Conservation (phyloP, 2,797 vertebrate genomes). For the Chromis chromis region DNA sequence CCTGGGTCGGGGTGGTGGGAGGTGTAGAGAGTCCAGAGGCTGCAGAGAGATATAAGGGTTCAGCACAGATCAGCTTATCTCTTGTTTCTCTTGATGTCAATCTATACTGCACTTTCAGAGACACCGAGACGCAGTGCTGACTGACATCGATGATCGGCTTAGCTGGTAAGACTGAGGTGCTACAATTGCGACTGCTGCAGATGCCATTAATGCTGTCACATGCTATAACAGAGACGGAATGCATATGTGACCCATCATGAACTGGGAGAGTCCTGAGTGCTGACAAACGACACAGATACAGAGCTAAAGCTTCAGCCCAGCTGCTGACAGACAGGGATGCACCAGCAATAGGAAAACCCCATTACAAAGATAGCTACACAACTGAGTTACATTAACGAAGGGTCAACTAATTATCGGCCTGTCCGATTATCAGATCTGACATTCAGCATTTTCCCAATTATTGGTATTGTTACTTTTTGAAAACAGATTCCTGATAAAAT, state of each 20-base stretch:
- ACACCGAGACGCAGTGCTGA: constrained; percentile 13
- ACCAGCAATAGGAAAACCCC: not conserved
- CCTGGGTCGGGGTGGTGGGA: constrained; percentile 93
- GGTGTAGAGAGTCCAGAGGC: constrained; percentile 92
- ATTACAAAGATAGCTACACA: constrained; percentile 7
- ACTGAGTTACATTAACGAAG: not conserved
- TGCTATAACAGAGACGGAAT: constrained; percentile 52
- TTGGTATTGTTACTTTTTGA: too few relatives aligned
- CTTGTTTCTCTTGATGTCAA: constrained; percentile 18
- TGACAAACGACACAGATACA: constrained; percentile 39
- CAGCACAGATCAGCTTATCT: constrained; percentile 23
- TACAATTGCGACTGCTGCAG: constrained; percentile 25
- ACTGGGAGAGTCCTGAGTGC: constrained; percentile 15
- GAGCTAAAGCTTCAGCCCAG: constrained; percentile 19
- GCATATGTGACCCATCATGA: constrained; percentile 52
- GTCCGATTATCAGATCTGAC: too few relatives aligned
- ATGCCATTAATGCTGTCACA: constrained; percentile 45
- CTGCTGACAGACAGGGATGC: constrained; percentile 25
- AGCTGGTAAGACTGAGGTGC: constrained; percentile 6
- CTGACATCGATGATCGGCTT: constrained; percentile 14
- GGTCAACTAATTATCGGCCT: too few relatives aligned
- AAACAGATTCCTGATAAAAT: too few relatives aligned
- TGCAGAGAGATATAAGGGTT: constrained; percentile 63
- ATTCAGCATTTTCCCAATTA: too few relatives aligned
- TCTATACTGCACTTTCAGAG: constrained; percentile 6